phyloP scores from a whole-genome alignment of 2,797 vertebrate genomes.

The Macrochelys suwanniensis region DNA sequence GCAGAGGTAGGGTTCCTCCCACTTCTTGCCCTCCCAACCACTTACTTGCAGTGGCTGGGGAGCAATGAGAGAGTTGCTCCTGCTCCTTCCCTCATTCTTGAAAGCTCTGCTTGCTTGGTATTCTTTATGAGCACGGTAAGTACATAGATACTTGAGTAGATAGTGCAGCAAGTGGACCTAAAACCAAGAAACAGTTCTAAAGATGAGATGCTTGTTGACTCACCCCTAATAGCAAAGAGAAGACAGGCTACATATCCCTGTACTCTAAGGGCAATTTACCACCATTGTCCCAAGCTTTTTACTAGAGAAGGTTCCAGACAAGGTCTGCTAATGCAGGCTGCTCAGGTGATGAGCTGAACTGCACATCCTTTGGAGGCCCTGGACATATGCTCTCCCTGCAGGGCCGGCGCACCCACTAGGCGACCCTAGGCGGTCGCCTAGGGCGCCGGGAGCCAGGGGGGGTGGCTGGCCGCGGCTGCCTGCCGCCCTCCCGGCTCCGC shows the following conservation, averaged over 20 bases:
- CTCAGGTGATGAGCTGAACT: not conserved
- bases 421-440: too few relatives aligned
- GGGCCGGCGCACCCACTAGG: too few relatives aligned
- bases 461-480: too few relatives aligned
- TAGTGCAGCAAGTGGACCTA: not conserved
- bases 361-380: not conserved
- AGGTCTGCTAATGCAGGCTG: fast-evolving
- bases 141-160: not conserved
- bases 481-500: too few relatives aligned
- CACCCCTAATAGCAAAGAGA: not conserved
- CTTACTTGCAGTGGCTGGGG: not conserved
- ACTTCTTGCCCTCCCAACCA: not conserved
- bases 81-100: not conserved
- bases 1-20: not conserved
- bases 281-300: fast-evolving
- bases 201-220: not conserved
- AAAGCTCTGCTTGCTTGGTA: not conserved
- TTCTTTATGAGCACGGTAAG: not conserved
- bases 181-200: not conserved
- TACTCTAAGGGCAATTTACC: not conserved
- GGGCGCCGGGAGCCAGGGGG: too few relatives aligned
- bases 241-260: not conserved
- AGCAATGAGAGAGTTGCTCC: not conserved
- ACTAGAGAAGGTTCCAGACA: not conserved
- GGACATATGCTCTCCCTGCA: not conserved